Base-by-base conservation (phyloP, 92 coral and sea anemone species). In the Phenganax subtilis region DNA sequence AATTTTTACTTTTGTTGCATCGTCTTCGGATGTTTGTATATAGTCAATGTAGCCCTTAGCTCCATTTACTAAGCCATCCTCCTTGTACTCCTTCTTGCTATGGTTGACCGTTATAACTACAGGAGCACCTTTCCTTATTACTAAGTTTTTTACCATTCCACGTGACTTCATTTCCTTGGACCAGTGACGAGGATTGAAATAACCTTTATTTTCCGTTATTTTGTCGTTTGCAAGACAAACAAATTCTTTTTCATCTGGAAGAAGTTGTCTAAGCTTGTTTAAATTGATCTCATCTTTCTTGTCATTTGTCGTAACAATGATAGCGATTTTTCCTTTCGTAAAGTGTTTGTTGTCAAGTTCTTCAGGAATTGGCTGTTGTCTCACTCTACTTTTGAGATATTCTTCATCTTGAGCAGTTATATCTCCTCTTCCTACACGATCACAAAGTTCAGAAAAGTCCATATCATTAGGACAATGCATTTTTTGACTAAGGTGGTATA, bases 261-360 rank as follows among this genome's bases (percentile, higher is more conserved):
- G 75, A 51, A 69, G 75, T 9, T 69, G 8, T 69, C 75, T 69
- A 27, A 69, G 75, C 30, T 69, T 51, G 55, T 30, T 69, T 51
- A 69, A 29, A 69, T 69, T 69, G 0, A 69, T 69, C 14, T 61
- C 4, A 17, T 69, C 54, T 16, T 69, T 69, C 55, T 69, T 69
- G 30, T 69, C 75, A 69, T 69, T 69, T 69, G 75, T 69, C 55
- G 75, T 69, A 69, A 69, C 75, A 69, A 69, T 69, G 55, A 69
- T 69, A 69, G 75, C 75, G 14, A 69, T 69, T 69, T 30, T 69
- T 31, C 75, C 75, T 30, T 69, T 51, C 51, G 75, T 51, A 69
- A 69, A 69, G 54, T 69, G 7, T 51, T 69, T 17, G 30, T 69
- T 69, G 51, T 69, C 75, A 69, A 69, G 75, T 69, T 69, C 75